phyloP scores from a whole-genome alignment of 1,140 invertebrate genomes.

The Gerris buenoi region DNA sequence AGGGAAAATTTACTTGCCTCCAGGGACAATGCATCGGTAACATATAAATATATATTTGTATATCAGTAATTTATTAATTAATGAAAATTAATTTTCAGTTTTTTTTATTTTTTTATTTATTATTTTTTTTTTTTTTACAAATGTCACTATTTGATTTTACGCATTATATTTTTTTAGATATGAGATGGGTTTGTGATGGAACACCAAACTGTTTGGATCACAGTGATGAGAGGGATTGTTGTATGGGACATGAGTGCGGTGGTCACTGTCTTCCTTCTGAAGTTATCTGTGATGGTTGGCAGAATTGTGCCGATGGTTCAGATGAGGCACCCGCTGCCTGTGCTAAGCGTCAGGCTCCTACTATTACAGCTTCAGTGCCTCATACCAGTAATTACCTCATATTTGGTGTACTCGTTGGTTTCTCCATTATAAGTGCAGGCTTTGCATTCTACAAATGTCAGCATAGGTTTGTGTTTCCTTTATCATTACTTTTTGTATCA shows the following conservation, averaged over 20 bases:
- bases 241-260: conserved; percentile 9
- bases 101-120: too few species aligned
- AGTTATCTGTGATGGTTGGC: conserved; percentile 45
- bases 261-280: conserved; percentile 38
- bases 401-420: not conserved
- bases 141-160: too few species aligned
- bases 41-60: too few species aligned
- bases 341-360: not conserved
- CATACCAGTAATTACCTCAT: not conserved
- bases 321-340: conserved; percentile 39
- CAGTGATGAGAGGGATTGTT: conserved; percentile 49
- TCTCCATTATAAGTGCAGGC: not conserved
- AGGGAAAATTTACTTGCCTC: conserved; percentile 54
- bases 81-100: too few species aligned
- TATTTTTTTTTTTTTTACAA: too few species aligned
- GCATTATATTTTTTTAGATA: conserved; percentile 16
- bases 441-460: not conserved
- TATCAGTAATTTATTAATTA: too few species aligned
- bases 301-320: conserved; percentile 50
- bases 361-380: not conserved
- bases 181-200: conserved; percentile 44
- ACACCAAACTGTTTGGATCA: conserved; percentile 56
- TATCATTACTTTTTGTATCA: too few species aligned
- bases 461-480: not conserved
- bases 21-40: conserved; percentile 54